Evolutionary conservation across 2,888 invertebrate genomes (phyloP), one percentile per base, ranked within the genome.

Genomic region (Dysmachus trigonus): DNA sequence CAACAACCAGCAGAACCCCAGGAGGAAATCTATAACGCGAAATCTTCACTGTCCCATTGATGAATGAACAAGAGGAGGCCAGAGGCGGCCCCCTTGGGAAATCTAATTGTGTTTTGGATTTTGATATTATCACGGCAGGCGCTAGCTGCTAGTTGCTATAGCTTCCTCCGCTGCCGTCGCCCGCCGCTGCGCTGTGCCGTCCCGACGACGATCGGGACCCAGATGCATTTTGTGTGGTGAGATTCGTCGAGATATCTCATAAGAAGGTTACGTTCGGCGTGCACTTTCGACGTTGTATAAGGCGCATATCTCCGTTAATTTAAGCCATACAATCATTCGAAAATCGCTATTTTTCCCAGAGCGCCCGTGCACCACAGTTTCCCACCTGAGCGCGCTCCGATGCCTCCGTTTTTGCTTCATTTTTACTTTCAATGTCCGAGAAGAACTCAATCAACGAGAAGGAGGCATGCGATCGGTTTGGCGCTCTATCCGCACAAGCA

Each of bases 81-180:
- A 83, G 72, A 72, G 71, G 71, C 38, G 38, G 38, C 72, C 83
- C 83, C 72, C 41, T 41, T 38, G 35, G 53, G 30, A 83, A 83
- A 83, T 83, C 83, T 83, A 83, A 83, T 83, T 83, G 83, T 83
- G 83, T 83, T 83, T 71, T 83, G 72, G 62, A 83, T 83, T 72
- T 71, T 72, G 83, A 83, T 83, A 71, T 72, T 83, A 83, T 83
- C 83, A 83, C 35, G 72, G 72, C 72, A 83, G 83, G 83, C 83
- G 83, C 83, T 83, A 83, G 83, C 71, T 72, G 15, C n/a, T n/a
- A 7, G 33, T 15, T 30, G 33, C 72, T 72, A 72, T 62, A 62
- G 27, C 10, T 62, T 27, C 62, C 62, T 53, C 53, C 53, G 53
- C 53, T 8, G 22, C 53, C 53, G 47, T 15, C 47, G 2, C 47